Conservation (phyloP, 2,113 vertebrate species). For the Seriola aureovittata region DNA sequence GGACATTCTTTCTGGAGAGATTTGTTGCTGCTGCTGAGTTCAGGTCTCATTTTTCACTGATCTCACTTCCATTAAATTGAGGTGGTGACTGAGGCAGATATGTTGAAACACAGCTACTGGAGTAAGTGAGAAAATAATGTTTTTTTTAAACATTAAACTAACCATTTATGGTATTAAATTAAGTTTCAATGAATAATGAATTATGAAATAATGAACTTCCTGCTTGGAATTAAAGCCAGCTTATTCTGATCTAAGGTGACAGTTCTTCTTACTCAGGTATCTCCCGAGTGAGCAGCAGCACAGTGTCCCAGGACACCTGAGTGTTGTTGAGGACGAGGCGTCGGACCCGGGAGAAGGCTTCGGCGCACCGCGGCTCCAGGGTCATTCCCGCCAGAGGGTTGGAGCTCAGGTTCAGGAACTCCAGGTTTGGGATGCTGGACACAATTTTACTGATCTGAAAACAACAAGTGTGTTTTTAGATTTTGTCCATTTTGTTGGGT, state of each 20-base stretch:
- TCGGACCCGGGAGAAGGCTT: slow-evolving; percentile 91
- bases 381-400: slow-evolving; percentile 92
- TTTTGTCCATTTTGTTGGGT: not conserved
- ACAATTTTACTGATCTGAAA: slow-evolving; percentile 97
- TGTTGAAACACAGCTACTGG: too few species aligned
- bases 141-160: too few species aligned
- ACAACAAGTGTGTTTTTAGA: not conserved
- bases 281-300: slow-evolving; percentile 91
- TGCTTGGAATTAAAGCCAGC: not conserved
- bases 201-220: too few species aligned
- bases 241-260: not conserved
- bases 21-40: too few species aligned
- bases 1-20: too few species aligned
- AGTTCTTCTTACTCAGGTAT: slow-evolving; percentile 89
- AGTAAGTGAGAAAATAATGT: too few species aligned
- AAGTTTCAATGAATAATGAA: too few species aligned
- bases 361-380: slow-evolving; percentile 88
- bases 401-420: slow-evolving; percentile 98
- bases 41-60: too few species aligned
- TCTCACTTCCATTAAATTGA: too few species aligned
- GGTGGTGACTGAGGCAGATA: too few species aligned
- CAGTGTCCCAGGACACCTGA: slow-evolving; percentile 95
- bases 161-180: too few species aligned
- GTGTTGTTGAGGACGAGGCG: slow-evolving; percentile 99
- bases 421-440: slow-evolving; percentile 96